Evolutionary conservation across 2,888 invertebrate genomes (phyloP), one percentile per base, ranked within the genome.

Genomic region (Dilophus febrilis): DNA sequence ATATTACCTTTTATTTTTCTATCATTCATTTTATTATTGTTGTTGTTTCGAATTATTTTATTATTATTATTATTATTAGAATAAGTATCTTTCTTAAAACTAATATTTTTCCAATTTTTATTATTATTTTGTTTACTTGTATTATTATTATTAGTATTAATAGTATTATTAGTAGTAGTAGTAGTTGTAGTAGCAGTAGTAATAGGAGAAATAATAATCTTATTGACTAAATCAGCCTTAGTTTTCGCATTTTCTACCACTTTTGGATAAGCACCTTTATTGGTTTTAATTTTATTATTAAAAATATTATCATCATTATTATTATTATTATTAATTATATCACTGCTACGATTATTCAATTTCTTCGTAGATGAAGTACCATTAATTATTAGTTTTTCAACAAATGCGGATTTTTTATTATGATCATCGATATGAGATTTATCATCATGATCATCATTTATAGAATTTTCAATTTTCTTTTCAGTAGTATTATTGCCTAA

Each of bases 181-280:
- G 3, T 29, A 29, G 4, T 29, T 7, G 4, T 29, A 29, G n/a
- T 22, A 8, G 4, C 8, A 22, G 4, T 22, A 22, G 4, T 22
- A 22, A 4, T 22, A 22, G 22, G 4, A 8, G 4, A 6, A 22
- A 6, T 22, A 22, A 6, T 22, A 27, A 14, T 35, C 40, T 40
- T 40, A 35, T 19, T 35, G 29, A n/a, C 30, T 40, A 40, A 35
- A 30, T 40, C 40, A 40, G 40, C 40, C 40, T 40, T 40, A 35
- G 19, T 17, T 35, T 35, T 40, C 29, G 29, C 17, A n/a, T 29
- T 29, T 22, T 4, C 22, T 22, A 8, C 8, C 22, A 6, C 22
- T 8, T 22, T 22, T 22, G 4, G 22, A 22, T 22, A 22, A 22
- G 8, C 8, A 22, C 22, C 22, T 22, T 22, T 22, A 22, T 22